Evolutionary conservation across 92 coral and sea anemone genomes (phyloP).

Genomic region (Meandrina meandrites): DNA sequence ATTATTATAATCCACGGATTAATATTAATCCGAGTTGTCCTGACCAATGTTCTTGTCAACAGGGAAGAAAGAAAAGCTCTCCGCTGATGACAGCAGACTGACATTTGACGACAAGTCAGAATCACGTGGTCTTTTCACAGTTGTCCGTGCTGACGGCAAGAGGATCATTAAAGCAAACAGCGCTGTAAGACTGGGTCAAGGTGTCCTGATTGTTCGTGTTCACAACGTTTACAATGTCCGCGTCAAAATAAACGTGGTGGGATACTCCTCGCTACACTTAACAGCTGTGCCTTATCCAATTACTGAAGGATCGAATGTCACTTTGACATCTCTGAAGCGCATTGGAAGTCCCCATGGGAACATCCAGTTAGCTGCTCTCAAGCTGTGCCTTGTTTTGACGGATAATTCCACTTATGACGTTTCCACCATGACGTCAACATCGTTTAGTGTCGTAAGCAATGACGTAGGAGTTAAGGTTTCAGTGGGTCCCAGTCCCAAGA

Average conservation of each 20-base stretch:
- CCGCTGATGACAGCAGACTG: constrained; percentile 54
- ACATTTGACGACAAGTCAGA: constrained; percentile 60
- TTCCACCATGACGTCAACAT: constrained; percentile 45
- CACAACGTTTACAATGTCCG: constrained; percentile 68
- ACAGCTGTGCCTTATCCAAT: constrained; percentile 48
- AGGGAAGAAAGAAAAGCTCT: constrained; percentile 49
- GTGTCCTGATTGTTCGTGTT: constrained; percentile 60
- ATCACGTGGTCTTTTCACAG: constrained; percentile 66
- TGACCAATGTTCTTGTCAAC: background rate
- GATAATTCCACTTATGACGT: constrained; percentile 61
- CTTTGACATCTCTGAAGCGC: constrained; percentile 51
- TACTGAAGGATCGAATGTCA: constrained; percentile 25
- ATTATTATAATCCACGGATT: too few relatives aligned
- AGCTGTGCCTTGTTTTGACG: constrained; percentile 50
- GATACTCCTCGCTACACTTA: constrained; percentile 40
- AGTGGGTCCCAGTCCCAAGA: constrained; percentile 33
- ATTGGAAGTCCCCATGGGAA: constrained; percentile 54
- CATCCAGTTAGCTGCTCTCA: constrained; percentile 60
- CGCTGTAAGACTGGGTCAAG: constrained; percentile 59
- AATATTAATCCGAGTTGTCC: too few relatives aligned
- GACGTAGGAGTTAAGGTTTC: constrained; percentile 59
- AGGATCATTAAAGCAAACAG: constrained; percentile 50
- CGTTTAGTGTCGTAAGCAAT: constrained; percentile 50
- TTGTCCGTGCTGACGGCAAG: constrained; percentile 20
- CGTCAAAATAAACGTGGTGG: constrained; percentile 54